Conservation (phyloP, 1,140 invertebrate genomes). For the Portunus trituberculatus region DNA sequence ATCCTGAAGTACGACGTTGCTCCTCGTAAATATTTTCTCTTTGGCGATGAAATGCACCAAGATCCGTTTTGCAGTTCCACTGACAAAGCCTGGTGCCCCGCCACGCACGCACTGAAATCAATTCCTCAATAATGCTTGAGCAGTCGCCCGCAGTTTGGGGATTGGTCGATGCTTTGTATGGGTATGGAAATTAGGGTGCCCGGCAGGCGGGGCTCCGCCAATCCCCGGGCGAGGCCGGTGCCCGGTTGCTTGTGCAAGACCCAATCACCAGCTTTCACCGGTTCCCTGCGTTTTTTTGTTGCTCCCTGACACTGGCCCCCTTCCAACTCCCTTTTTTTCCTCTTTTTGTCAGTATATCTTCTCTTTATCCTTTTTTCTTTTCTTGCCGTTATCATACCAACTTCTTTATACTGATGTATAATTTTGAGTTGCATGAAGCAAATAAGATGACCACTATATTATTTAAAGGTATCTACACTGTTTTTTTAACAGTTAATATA, state of each 20-base stretch:
- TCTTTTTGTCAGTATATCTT: background rate
- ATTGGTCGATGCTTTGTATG: background rate
- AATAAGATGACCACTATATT: no score
- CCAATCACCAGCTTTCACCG: constrained; percentile 49
- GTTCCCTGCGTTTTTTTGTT: constrained; percentile 12
- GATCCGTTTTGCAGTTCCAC: background rate
- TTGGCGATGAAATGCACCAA: background rate
- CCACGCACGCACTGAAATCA: constrained; percentile 31
- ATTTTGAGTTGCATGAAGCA: no score
- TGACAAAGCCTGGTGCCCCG: background rate
- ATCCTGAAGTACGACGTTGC: background rate
- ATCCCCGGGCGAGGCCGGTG: background rate
- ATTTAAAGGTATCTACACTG: no score
- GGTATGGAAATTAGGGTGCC: constrained; percentile 12
- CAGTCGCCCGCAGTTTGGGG: constrained; percentile 14
- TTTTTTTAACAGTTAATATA: background rate
- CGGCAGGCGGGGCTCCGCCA: background rate
- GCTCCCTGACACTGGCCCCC: background rate
- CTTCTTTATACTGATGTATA: no score
- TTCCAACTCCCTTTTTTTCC: background rate
- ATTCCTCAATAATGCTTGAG: constrained; percentile 44
- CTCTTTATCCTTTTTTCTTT: background rate
- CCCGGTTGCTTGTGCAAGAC: constrained; percentile 18
- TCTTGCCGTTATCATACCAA: background rate
- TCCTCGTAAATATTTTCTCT: background rate